These are phyloP conservation scores for Monopterus albus DNA, from an alignment of 2,113 vertebrate genomes.

Conservation along the genomic window DNA sequence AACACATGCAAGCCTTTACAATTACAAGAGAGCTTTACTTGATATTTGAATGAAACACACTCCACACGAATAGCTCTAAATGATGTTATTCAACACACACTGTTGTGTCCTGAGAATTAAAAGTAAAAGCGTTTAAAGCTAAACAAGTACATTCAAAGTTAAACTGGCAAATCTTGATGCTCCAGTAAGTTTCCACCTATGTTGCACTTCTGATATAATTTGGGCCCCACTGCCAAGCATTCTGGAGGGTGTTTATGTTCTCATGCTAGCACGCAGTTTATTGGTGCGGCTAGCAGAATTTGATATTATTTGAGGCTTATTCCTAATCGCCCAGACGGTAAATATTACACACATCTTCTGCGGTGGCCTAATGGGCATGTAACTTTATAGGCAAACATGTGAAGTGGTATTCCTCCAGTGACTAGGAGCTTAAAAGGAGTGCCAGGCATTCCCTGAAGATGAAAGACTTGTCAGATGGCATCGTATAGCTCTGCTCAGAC, in stretches of 20 bases:
- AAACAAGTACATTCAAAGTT: conserved; percentile 39
- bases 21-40: conserved; percentile 7
- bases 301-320: conserved; percentile 76
- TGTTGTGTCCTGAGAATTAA: not conserved
- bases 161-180: conserved; percentile 34
- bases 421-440: conserved; percentile 61
- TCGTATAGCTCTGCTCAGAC: conserved; percentile 64
- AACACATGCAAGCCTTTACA: conserved; percentile 5
- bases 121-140: conserved; percentile 19
- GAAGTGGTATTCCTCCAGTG: conserved; percentile 76
- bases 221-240: conserved; percentile 35
- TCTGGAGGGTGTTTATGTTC: conserved; percentile 60
- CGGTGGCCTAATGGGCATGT: conserved; percentile 77
- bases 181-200: conserved; percentile 66
- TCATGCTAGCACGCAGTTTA: conserved; percentile 63
- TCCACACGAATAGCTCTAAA: conserved; percentile 3
- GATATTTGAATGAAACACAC: conserved; percentile 17
- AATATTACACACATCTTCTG: conserved; percentile 78
- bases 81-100: conserved; percentile 6
- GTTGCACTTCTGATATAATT: conserved; percentile 70
- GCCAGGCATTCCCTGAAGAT: conserved; percentile 75
- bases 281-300: conserved; percentile 70
- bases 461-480: conserved; percentile 79
- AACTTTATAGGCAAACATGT: conserved; percentile 82
- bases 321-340: conserved; percentile 78